Evolutionary conservation across 2,888 invertebrate genomes (phyloP).

Genomic region (Empis livida): DNA sequence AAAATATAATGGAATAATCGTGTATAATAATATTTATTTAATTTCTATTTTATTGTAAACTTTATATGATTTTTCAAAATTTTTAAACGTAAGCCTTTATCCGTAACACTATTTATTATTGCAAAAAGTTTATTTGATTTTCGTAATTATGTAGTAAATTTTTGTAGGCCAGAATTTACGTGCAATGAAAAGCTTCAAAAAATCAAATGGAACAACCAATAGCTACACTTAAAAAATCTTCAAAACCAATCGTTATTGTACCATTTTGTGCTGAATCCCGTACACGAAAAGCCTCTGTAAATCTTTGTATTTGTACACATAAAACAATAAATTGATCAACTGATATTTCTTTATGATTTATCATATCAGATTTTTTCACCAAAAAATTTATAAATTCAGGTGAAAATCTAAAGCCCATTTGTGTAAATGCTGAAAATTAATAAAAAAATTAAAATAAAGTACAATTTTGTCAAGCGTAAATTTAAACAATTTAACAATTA

Average conservation of each 20-base stretch:
- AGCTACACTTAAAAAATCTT: slow-evolving; percentile 79
- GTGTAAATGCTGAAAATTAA: slow-evolving; percentile 50
- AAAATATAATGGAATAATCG: no score
- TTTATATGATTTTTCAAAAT: no score
- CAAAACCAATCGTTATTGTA: slow-evolving; percentile 71
- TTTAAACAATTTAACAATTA: no score
- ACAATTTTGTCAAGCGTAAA: no score
- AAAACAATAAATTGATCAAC: slow-evolving; percentile 82
- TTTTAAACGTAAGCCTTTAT: no score
- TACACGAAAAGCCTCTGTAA: slow-evolving; percentile 73
- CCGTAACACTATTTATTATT: no score
- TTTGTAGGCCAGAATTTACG: no score
- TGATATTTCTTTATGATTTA: slow-evolving; percentile 49
- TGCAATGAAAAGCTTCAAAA: no score
- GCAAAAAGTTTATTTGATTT: no score
- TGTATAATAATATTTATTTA: no score
- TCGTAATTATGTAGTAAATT: no score
- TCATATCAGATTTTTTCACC: slow-evolving; percentile 53
- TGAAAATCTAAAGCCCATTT: slow-evolving; percentile 81
- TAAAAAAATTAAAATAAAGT: background rate
- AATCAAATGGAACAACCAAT: slow-evolving; percentile 49
- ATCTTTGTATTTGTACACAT: slow-evolving; percentile 78
- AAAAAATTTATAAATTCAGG: slow-evolving; percentile 64
- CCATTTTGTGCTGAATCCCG: slow-evolving; percentile 72
- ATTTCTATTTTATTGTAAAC: no score